A percentile compares a stretch with the other conserved stretches of the same genome.
Evolutionary conservation across 2,888 invertebrate genomes (phyloP).

Genomic region (Cosmopolites sordidus): DNA sequence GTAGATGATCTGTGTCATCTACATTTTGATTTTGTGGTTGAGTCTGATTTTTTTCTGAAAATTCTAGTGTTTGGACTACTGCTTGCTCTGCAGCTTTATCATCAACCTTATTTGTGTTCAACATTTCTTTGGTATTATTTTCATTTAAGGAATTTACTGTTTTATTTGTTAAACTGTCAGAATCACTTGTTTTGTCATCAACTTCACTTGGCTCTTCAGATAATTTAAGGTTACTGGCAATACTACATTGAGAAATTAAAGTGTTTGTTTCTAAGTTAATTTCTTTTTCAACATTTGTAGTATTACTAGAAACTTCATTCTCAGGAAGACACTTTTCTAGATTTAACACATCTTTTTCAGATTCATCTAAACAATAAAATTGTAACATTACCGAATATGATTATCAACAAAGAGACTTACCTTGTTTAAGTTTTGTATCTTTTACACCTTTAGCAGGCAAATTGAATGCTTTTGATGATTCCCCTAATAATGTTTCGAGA

Average conservation of each 20-base stretch:
- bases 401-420: slow-evolving; percentile 7
- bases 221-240: neutral
- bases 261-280: neutral
- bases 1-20: too few species aligned
- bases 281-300: slow-evolving; percentile 6
- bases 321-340: neutral
- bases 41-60: too few species aligned
- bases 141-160: too few species aligned
- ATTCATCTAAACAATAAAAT: neutral
- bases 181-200: too few species aligned
- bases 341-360: neutral
- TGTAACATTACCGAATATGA: neutral
- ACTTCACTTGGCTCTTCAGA: too few species aligned
- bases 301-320: slow-evolving; percentile 16
- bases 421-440: neutral
- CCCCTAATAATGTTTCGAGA: slow-evolving; percentile 45
- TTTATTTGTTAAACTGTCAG: too few species aligned
- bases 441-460: slow-evolving; percentile 8
- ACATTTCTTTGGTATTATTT: too few species aligned
- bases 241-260: neutral
- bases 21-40: too few species aligned
- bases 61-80: too few species aligned
- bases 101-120: too few species aligned
- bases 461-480: slow-evolving; percentile 34
- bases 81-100: too few species aligned